phyloP scores from a whole-genome alignment of 2,797 vertebrate genomes.

The Crypturellus tataupa region DNA sequence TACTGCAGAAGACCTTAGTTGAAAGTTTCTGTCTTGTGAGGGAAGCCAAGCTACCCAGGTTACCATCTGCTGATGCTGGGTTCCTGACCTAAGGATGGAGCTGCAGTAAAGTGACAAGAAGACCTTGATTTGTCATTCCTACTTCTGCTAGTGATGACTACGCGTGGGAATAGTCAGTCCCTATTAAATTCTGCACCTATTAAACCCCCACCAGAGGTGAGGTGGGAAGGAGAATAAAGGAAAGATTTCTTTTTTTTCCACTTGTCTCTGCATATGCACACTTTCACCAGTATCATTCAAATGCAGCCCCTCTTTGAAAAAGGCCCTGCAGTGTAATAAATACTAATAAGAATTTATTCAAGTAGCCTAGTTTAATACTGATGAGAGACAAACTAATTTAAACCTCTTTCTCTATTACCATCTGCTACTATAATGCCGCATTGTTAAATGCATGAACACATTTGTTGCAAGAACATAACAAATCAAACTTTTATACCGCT shows the following conservation, averaged over 20 bases:
- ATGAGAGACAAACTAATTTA: background rate
- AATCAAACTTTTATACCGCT: background rate
- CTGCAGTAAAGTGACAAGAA: background rate
- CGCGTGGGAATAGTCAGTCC: background rate
- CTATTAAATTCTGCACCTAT: background rate
- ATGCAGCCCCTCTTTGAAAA: background rate
- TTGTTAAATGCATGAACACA: background rate
- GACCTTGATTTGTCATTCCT: background rate
- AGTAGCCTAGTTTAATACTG: background rate
- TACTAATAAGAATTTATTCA: background rate
- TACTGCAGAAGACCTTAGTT: background rate
- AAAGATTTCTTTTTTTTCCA: background rate
- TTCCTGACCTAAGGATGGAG: background rate
- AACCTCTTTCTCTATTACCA: background rate
- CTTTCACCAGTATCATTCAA: background rate
- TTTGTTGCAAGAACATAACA: background rate
- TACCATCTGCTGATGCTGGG: background rate
- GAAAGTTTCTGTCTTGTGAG: background rate
- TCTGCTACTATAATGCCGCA: background rate
- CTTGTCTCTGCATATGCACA: background rate
- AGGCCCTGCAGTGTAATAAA: background rate
- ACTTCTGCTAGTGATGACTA: background rate
- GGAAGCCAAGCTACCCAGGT: background rate
- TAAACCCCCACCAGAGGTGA: background rate
- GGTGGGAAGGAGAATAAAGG: background rate